These are phyloP conservation scores for Ophion obscuratus DNA, from an alignment of 2,888 invertebrate genomes.

Conservation along the genomic window DNA sequence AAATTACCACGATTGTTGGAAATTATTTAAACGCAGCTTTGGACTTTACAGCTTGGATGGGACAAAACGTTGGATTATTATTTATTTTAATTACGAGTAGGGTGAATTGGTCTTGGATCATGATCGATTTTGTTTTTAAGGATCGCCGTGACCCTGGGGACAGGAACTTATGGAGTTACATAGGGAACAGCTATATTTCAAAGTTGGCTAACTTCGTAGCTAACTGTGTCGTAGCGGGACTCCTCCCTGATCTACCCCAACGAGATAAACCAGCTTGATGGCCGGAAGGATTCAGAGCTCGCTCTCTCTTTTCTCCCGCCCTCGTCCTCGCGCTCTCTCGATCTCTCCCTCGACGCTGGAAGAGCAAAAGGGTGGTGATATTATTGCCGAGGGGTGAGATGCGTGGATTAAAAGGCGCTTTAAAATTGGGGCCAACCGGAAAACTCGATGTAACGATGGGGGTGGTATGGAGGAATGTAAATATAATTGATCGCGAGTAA, in stretches of 20 bases:
- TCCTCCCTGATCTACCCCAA: slow-evolving; percentile 63
- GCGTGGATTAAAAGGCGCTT: slow-evolving; percentile 27
- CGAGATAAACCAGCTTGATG: slow-evolving; percentile 65
- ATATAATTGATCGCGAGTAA: too few species aligned
- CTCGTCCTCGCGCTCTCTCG: background rate
- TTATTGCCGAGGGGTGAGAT: slow-evolving; percentile 15
- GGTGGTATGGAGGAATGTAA: too few species aligned
- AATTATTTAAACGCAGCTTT: too few species aligned
- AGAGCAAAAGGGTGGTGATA: slow-evolving; percentile 33
- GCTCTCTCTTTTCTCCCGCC: background rate
- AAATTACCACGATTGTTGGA: too few species aligned
- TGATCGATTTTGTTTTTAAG: slow-evolving; percentile 42
- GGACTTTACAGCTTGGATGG: too few species aligned
- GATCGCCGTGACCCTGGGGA: slow-evolving; percentile 32
- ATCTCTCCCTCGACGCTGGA: background rate
- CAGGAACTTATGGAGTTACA: slow-evolving; percentile 39
- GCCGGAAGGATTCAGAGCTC: slow-evolving; percentile 47
- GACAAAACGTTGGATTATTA: background rate
- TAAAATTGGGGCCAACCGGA: slow-evolving; percentile 26
- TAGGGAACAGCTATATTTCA: slow-evolving; percentile 47
- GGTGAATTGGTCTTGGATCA: background rate
- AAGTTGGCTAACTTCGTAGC: slow-evolving; percentile 54
- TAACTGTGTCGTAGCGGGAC: slow-evolving; percentile 50
- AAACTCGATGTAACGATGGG: slow-evolving; percentile 21
- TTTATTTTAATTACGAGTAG: background rate